phyloP scores from a whole-genome alignment of 2,113 vertebrate species.

The Plectropomus leopardus region DNA sequence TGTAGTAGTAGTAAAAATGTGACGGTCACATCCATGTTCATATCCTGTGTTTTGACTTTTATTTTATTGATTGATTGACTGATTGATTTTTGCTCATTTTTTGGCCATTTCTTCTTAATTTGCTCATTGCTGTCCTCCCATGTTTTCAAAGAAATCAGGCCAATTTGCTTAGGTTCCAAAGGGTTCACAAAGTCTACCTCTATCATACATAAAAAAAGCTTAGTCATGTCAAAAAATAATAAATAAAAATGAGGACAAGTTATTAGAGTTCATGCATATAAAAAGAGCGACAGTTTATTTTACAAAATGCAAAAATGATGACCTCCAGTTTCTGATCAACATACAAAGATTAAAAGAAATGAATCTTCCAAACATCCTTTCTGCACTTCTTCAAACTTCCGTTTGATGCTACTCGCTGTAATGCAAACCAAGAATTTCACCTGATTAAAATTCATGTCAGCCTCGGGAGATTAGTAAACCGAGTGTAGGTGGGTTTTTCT shows the following conservation, averaged over 20 bases:
- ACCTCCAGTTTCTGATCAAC: neutral
- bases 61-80: no score
- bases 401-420: neutral
- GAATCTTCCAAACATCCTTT: neutral
- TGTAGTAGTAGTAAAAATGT: no score
- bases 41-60: no score
- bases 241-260: neutral
- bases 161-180: no score
- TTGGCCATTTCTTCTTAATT: no score
- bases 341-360: neutral
- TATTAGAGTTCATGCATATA: neutral
- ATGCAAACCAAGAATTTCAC: conserved; percentile 18
- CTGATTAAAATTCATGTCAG: conserved; percentile 20
- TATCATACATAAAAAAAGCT: neutral
- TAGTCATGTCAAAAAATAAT: neutral
- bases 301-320: neutral
- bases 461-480: conserved; percentile 24
- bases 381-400: neutral
- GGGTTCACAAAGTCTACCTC: neutral
- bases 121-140: no score
- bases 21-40: no score
- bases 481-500: conserved; percentile 44
- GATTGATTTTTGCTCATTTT: no score
- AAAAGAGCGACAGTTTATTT: neutral
- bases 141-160: no score